Conservation (phyloP, 1,140 invertebrate species). For the Pseudomyrmex concolor region DNA sequence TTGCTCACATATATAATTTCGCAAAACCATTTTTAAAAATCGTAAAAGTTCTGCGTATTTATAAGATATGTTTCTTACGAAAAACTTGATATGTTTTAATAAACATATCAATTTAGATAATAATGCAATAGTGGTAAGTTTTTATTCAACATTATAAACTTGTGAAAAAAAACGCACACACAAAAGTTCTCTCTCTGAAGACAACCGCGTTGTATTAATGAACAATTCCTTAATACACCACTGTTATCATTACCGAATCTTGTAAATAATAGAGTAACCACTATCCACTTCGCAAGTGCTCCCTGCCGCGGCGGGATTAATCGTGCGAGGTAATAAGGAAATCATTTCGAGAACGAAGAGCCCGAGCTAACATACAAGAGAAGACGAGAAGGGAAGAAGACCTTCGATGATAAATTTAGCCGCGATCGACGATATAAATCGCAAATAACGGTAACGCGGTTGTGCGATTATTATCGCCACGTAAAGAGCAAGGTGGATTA, state of each 20-base stretch:
- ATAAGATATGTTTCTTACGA: too few relatives aligned
- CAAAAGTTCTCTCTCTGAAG: neutral
- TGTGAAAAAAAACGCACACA: neutral
- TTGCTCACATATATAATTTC: too few relatives aligned
- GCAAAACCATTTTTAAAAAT: too few relatives aligned
- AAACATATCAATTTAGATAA: too few relatives aligned
- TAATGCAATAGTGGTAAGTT: too few relatives aligned
- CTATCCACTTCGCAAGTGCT: slow-evolving; percentile 39
- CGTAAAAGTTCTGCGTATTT: too few relatives aligned
- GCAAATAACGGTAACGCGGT: slow-evolving; percentile 57
- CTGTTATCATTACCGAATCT: neutral
- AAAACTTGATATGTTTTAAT: too few relatives aligned
- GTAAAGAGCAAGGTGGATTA: slow-evolving; percentile 58
- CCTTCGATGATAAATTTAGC: slow-evolving; percentile 43
- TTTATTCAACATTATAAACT: too few relatives aligned
- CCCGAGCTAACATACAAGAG: slow-evolving; percentile 22
- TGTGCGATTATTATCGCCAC: slow-evolving; percentile 56
- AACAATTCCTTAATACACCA: neutral
- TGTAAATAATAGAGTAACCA: slow-evolving; percentile 45
- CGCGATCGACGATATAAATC: slow-evolving; percentile 57
- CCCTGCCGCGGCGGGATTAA: slow-evolving; percentile 24
- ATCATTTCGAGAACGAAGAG: slow-evolving; percentile 49
- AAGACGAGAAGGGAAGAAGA: neutral
- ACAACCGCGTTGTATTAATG: slow-evolving; percentile 15
- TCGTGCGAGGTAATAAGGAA: slow-evolving; percentile 45